Evolutionary conservation across 2,888 invertebrate species (phyloP).

Genomic region (Zhuqinia jingwanae): DNA sequence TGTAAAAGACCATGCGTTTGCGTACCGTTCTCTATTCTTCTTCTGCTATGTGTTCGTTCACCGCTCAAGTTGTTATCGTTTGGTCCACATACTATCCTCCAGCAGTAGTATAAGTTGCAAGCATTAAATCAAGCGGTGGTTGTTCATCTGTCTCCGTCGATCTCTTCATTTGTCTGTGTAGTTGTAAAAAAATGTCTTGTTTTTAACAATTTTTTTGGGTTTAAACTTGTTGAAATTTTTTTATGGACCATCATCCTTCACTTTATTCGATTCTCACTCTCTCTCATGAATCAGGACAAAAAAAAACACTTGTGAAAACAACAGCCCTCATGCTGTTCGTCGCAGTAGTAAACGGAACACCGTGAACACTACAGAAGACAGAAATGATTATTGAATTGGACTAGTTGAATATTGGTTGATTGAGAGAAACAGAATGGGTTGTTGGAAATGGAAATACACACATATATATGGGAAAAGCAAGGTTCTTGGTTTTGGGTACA

Average conservation of each 20-base stretch:
- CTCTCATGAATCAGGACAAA: constrained; percentile 2
- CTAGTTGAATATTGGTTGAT: constrained; percentile 19
- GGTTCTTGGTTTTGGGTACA: not conserved
- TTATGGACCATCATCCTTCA: not conserved
- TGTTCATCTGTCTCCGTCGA: not conserved
- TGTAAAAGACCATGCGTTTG: not conserved
- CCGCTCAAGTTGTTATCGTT: not conserved
- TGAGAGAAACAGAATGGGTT: constrained; percentile 45
- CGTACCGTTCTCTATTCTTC: not conserved
- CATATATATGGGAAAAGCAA: not conserved
- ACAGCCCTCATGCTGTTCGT: not conserved
- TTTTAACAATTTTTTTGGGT: not conserved
- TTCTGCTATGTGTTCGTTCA: not conserved
- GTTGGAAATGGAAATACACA: constrained; percentile 10
- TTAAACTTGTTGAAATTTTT: constrained; percentile 8
- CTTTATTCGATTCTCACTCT: not conserved
- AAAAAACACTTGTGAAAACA: constrained; percentile 37
- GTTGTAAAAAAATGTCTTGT: constrained; percentile 10
- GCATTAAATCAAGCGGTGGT: not conserved
- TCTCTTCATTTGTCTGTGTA: not conserved
- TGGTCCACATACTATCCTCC: not conserved
- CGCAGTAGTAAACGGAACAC: not conserved
- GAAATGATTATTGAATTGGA: constrained; percentile 2
- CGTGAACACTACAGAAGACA: not conserved
- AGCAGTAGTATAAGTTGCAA: not conserved